Evolutionary conservation across 2,888 invertebrate genomes (phyloP).

Genomic region (Lasioglossum pauxillum): DNA sequence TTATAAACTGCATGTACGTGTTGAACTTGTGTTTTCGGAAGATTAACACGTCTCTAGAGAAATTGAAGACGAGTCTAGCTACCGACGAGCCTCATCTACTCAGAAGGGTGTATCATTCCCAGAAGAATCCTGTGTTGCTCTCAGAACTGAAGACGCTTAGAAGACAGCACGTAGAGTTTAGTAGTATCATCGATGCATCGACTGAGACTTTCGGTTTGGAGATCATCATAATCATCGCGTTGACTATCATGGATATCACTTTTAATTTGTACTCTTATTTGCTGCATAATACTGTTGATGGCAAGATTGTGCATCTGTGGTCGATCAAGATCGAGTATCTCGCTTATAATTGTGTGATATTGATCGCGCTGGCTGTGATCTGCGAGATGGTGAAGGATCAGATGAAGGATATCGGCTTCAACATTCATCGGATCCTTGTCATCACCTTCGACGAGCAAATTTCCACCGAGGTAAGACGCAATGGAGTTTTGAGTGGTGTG

Average conservation of each 20-base stretch:
- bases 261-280: slow-evolving; percentile 65
- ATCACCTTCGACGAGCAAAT: slow-evolving; percentile 70
- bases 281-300: accelerated
- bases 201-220: slow-evolving; percentile 74
- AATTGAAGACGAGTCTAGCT: slow-evolving; percentile 67
- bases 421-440: slow-evolving; percentile 72
- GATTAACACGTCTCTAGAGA: neutral
- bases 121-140: slow-evolving; percentile 72
- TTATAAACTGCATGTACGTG: slow-evolving; percentile 71
- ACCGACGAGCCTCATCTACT: slow-evolving; percentile 76
- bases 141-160: slow-evolving; percentile 71
- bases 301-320: slow-evolving; percentile 55
- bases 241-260: slow-evolving; percentile 75
- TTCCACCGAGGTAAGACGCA: slow-evolving; percentile 70
- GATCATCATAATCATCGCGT: slow-evolving; percentile 66
- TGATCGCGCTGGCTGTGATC: slow-evolving; percentile 60
- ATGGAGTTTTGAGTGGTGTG: too few relatives aligned
- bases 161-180: slow-evolving; percentile 73
- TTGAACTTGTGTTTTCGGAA: slow-evolving; percentile 71
- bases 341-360: slow-evolving; percentile 61
- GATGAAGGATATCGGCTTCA: slow-evolving; percentile 64
- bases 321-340: slow-evolving; percentile 48
- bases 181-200: slow-evolving; percentile 66
- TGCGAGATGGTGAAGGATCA: slow-evolving; percentile 70
- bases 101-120: slow-evolving; percentile 76